These are phyloP conservation scores for Brachyistius frenatus DNA, from an alignment of 2,113 vertebrate genomes.

Conservation along the genomic window DNA sequence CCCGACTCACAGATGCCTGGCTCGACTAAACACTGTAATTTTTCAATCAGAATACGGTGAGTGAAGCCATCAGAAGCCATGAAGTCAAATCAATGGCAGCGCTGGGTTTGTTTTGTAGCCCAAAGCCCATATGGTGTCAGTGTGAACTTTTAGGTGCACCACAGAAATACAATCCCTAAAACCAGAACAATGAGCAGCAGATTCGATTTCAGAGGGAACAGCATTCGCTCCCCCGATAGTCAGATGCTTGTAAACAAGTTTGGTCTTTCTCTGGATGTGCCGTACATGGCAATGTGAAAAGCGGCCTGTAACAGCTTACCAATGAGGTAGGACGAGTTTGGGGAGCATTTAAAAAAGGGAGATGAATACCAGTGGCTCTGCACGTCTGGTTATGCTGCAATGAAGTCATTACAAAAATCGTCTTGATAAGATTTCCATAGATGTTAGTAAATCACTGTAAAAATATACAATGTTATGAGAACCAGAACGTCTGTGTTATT, in stretches of 20 bases:
- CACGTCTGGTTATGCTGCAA: not conserved
- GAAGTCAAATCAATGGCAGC: conserved; percentile 23
- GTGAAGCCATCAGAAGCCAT: conserved; percentile 18
- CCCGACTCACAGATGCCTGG: conserved; percentile 35
- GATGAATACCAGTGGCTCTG: not conserved
- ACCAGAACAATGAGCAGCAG: conserved; percentile 53
- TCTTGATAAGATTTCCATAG: too few relatives aligned
- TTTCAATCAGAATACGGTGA: conserved; percentile 46
- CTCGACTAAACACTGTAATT: conserved; percentile 43
- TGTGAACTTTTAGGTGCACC: conserved; percentile 34
- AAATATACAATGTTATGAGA: too few relatives aligned
- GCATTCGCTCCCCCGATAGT: conserved; percentile 26
- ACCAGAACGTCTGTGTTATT: too few relatives aligned
- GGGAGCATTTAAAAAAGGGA: conserved; percentile 1
- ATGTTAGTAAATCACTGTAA: too few relatives aligned
- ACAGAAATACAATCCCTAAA: conserved; percentile 49
- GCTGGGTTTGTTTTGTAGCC: conserved; percentile 35
- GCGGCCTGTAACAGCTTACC: not conserved
- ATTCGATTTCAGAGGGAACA: conserved; percentile 56
- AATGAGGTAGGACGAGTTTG: not conserved
- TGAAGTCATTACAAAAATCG: not conserved
- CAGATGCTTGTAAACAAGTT: conserved; percentile 36
- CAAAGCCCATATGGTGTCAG: conserved; percentile 70
- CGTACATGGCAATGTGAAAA: conserved; percentile 18
- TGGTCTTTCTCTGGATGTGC: conserved; percentile 22